These are phyloP conservation scores for Oreochromis spilurus DNA, from an alignment of 2,113 vertebrate species.

Conservation along the genomic window DNA sequence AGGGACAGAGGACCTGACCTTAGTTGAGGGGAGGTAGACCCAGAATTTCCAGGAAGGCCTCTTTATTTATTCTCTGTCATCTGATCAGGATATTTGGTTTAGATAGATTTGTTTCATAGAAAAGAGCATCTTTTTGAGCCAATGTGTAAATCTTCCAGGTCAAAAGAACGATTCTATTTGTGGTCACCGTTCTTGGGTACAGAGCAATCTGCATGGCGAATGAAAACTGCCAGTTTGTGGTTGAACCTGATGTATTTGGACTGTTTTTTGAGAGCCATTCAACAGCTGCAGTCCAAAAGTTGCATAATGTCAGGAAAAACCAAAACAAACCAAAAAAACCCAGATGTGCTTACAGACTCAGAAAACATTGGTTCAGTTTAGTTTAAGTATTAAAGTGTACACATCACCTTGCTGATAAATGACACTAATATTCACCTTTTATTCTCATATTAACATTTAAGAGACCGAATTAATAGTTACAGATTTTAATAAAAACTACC, in stretches of 20 bases:
- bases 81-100: background rate
- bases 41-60: background rate
- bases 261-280: background rate
- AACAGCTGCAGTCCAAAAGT: background rate
- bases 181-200: background rate
- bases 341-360: background rate
- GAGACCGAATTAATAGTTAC: background rate
- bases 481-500: background rate
- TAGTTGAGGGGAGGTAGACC: background rate
- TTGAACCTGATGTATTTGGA: background rate
- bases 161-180: background rate
- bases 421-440: background rate
- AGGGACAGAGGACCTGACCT: background rate
- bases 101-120: background rate
- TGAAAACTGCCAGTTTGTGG: background rate
- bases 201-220: background rate
- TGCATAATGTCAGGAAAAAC: background rate
- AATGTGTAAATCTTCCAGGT: background rate
- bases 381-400: background rate
- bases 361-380: background rate
- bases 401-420: background rate
- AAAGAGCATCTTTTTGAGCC: background rate
- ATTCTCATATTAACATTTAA: background rate
- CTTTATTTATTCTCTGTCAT: background rate
- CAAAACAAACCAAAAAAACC: background rate